Base-by-base conservation (phyloP, 1,140 invertebrate genomes). In the Pararge aegeria region DNA sequence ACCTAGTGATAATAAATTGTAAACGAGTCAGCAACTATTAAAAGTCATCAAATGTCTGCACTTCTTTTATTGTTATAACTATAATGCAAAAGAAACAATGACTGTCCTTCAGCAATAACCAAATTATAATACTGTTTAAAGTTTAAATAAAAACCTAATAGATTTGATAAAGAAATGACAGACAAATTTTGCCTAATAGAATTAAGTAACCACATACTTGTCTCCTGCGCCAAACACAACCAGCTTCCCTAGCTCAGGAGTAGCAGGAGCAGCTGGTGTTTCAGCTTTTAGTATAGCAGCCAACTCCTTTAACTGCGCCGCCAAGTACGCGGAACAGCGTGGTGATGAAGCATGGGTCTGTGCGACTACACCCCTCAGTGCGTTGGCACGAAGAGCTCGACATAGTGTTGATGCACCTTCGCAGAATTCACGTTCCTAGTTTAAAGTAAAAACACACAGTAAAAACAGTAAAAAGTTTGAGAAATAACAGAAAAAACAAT, bases 261-360 rank as follows among this genome's bases (percentile, higher is more conserved):
- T 82, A 21, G 64, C 81, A 0, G 83, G 79, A 10, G 84, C 86
- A 0, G 89, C 68, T 0, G 87, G 85, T 1, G 73, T 63, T 19
- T 67, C 73, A 16, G 77, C 82, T 52, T 78, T 79, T 4, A 88
- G 52, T 6, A 83, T 79, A 0, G 82, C 80, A 0, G 83, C 80
- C 75, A 92, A 60, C 50, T 92, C 90, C 19, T 58, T 58, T 29
- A 95, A 82, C n/a, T 95, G 85, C 0, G 92, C 92, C 0, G 94
- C 94, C 5, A 96, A 70, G 70, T 96, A 96, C 0, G 93, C 95
- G 0, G 94, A 94, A 21, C 94, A 93, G 5, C 94, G 90, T 0
- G 94, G 94, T 0, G 95, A 95, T 0, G 93, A 92, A 0, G 94
- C 91, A 71, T 96, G 95, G 0, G 94, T 95, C 69, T 95, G 92